These are phyloP conservation scores for Platycercus adscitus DNA, from an alignment of 2,113 vertebrate species.

Conservation along the genomic window DNA sequence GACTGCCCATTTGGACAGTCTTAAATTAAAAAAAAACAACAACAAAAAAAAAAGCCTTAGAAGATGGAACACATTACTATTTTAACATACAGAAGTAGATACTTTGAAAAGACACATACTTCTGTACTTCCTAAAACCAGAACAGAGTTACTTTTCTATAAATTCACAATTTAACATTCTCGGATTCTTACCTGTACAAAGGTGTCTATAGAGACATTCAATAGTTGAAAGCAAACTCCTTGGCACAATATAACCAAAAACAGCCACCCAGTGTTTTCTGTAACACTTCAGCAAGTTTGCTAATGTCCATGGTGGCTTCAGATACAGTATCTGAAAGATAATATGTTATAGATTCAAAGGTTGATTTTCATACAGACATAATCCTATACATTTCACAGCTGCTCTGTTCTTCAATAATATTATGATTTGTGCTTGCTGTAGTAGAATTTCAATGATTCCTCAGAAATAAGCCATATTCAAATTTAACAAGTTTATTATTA, in stretches of 20 bases:
- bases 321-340: conserved; percentile 81
- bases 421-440: neutral
- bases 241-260: conserved; percentile 86
- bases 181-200: conserved; percentile 79
- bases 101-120: neutral
- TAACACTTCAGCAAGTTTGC: conserved; percentile 84
- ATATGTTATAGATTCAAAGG: neutral
- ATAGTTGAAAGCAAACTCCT: conserved; percentile 77
- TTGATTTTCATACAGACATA: neutral
- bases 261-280: conserved; percentile 92
- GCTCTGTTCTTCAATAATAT: neutral
- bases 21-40: neutral
- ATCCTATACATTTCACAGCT: neutral
- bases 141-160: neutral
- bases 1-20: neutral
- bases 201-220: conserved; percentile 76
- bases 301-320: conserved; percentile 92
- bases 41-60: neutral
- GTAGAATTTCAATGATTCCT: neutral
- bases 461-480: neutral
- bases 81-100: neutral
- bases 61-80: neutral
- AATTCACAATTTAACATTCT: neutral
- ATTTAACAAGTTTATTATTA: neutral
- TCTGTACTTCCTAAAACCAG: neutral